phyloP scores from a whole-genome alignment of 1,140 invertebrate genomes.

The Adelges cooleyi region DNA sequence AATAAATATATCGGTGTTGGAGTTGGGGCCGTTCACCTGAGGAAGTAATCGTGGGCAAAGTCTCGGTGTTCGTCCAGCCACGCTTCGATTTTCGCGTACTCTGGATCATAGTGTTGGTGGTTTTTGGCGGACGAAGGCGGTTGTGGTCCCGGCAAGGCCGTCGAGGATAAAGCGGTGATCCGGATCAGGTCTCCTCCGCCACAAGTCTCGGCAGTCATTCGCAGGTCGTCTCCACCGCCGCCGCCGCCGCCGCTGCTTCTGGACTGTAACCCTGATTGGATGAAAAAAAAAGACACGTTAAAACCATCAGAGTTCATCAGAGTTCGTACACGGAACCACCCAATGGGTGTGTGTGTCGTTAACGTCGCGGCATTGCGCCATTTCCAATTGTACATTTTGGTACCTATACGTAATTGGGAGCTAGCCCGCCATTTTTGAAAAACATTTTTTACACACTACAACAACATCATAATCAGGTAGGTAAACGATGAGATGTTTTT shows the following conservation, averaged over 20 bases:
- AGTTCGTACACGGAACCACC: no score
- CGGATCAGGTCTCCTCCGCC: constrained; percentile 31
- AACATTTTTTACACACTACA: no score
- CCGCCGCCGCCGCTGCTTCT: constrained; percentile 46
- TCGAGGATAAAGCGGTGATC: constrained; percentile 31
- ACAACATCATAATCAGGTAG: no score
- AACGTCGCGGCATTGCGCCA: no score
- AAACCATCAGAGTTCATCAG: no score
- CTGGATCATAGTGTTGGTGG: constrained; percentile 56
- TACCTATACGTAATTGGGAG: no score
- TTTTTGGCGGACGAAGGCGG: not conserved
- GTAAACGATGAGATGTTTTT: no score
- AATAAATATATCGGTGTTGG: no score
- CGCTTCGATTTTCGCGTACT: constrained; percentile 73
- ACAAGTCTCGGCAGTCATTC: constrained; percentile 54
- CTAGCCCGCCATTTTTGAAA: no score
- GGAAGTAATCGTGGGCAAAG: constrained; percentile 88
- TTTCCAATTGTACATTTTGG: no score
- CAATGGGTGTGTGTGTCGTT: no score
- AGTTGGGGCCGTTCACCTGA: no score
- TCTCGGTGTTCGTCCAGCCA: constrained; percentile 95
- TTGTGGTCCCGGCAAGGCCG: constrained; percentile 30
- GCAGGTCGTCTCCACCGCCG: constrained; percentile 65
- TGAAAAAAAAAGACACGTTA: not conserved
- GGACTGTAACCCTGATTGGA: not conserved